These are phyloP conservation scores for Nesospiza acunhae DNA, from an alignment of 2,113 vertebrate genomes.

Conservation along the genomic window DNA sequence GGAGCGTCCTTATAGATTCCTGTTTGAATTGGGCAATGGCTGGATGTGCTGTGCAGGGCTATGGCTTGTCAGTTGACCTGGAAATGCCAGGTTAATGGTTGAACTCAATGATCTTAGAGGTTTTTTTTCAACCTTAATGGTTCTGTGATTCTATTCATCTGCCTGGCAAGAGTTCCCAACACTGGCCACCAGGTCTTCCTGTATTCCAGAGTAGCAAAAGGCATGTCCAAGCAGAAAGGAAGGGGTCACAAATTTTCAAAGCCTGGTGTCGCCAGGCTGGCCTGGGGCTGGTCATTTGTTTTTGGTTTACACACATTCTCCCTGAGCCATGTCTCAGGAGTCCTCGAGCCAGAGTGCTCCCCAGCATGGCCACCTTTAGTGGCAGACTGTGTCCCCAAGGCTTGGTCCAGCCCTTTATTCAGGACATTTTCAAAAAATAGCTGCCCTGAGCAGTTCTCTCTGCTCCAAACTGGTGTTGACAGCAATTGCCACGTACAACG, in stretches of 20 bases:
- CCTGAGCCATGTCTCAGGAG: neutral
- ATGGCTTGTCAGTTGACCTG: neutral
- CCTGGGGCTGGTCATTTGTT: neutral
- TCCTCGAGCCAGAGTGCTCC: neutral
- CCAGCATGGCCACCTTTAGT: neutral
- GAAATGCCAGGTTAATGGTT: too few species aligned
- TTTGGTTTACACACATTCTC: neutral
- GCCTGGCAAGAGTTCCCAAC: neutral
- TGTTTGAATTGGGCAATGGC: neutral
- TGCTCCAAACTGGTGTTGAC: conserved; percentile 9
- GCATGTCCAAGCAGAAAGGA: neutral
- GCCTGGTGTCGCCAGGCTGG: neutral
- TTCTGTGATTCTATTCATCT: neutral
- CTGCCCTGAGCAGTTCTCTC: conserved; percentile 24
- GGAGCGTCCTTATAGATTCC: neutral
- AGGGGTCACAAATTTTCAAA: neutral
- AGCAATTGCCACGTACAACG: neutral
- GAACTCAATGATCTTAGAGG: neutral
- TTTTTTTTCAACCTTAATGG: neutral
- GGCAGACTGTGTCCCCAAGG: neutral
- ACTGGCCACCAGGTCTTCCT: neutral
- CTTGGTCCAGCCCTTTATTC: neutral
- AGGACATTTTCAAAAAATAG: neutral
- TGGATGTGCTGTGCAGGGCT: neutral
- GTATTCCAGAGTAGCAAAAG: neutral